These are phyloP conservation scores for Phalloptychus januarius DNA, from an alignment of 2,797 vertebrate species.

Conservation along the genomic window DNA sequence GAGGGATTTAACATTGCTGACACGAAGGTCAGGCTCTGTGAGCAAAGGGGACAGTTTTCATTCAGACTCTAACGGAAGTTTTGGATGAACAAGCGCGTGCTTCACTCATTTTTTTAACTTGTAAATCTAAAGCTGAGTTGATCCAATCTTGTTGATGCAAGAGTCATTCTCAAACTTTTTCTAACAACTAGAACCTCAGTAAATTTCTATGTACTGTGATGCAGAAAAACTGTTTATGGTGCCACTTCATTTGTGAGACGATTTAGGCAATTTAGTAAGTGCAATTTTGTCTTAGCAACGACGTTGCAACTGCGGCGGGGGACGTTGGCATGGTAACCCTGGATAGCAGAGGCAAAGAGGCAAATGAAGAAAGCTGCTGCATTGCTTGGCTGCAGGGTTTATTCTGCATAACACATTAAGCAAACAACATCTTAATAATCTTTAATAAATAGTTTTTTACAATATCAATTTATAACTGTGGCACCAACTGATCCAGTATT, in stretches of 20 bases:
- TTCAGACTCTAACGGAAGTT: not conserved
- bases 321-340: too few species aligned
- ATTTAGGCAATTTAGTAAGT: not conserved
- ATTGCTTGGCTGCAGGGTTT: too few species aligned
- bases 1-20: slow-evolving; percentile 1
- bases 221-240: not conserved
- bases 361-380: too few species aligned
- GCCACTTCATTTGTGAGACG: not conserved
- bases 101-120: not conserved
- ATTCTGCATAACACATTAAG: too few species aligned
- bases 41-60: not conserved
- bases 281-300: not conserved
- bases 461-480: too few species aligned
- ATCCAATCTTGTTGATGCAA: not conserved
- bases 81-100: not conserved
- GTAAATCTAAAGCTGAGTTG: not conserved
- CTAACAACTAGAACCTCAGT: not conserved
- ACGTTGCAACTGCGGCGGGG: too few species aligned
- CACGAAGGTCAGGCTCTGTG: not conserved
- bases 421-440: too few species aligned
- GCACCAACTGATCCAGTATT: too few species aligned
- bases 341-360: too few species aligned
- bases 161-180: not conserved
- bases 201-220: not conserved
- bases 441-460: too few species aligned